Evolutionary conservation across 1,140 invertebrate genomes (phyloP).

Genomic region (Bombus terrestris): DNA sequence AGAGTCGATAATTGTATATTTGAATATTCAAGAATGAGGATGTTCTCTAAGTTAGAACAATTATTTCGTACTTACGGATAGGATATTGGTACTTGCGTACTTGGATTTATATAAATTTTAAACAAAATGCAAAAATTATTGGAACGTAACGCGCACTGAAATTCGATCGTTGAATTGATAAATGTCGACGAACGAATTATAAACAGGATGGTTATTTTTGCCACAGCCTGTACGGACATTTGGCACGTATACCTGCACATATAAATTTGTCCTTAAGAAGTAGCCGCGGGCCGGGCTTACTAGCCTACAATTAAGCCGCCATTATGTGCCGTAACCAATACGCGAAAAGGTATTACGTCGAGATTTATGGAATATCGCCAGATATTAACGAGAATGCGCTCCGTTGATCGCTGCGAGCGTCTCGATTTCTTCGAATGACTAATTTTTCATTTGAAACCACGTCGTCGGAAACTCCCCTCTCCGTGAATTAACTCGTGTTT

Average conservation of each 20-base stretch:
- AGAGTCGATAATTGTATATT: too few relatives aligned
- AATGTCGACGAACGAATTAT: not conserved
- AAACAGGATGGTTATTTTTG: not conserved
- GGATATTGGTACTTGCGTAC: too few relatives aligned
- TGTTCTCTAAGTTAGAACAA: too few relatives aligned
- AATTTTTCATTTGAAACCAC: not conserved
- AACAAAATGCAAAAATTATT: not conserved
- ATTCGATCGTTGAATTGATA: not conserved
- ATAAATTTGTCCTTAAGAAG: slow-evolving; percentile 32
- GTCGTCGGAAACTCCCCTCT: not conserved
- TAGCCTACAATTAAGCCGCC: slow-evolving; percentile 47
- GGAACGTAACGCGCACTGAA: not conserved
- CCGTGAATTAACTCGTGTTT: not conserved
- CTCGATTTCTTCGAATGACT: not conserved
- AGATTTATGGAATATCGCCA: slow-evolving; percentile 42
- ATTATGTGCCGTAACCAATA: slow-evolving; percentile 47
- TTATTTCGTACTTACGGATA: too few relatives aligned
- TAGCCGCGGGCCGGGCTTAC: slow-evolving; percentile 19
- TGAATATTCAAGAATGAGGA: too few relatives aligned
- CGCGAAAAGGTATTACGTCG: slow-evolving; percentile 28
- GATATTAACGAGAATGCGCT: slow-evolving; percentile 38
- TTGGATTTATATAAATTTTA: not conserved
- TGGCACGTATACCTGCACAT: not conserved
- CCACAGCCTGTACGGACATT: not conserved
- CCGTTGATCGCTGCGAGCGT: slow-evolving; percentile 5